phyloP scores from a whole-genome alignment of 2,113 vertebrate species.

The Neoarius graeffei region DNA sequence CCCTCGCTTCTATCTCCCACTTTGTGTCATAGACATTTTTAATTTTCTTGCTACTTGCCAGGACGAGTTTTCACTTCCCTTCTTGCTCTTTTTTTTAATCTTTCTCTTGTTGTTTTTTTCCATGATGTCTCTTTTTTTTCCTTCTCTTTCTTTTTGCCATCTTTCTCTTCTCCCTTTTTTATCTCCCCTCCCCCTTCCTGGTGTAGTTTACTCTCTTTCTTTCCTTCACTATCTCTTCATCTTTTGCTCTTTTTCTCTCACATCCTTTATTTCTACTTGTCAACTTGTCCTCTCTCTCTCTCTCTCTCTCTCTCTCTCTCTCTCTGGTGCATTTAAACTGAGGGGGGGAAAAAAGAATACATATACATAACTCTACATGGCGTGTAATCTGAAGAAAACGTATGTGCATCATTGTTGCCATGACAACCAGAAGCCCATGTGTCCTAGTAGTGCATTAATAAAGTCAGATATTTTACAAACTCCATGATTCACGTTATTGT shows the following conservation, averaged over 20 bases:
- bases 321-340: background rate
- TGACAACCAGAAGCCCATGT: background rate
- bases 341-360: too few relatives aligned
- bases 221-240: background rate
- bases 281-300: background rate
- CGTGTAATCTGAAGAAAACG: background rate
- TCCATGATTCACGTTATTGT: background rate
- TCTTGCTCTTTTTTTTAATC: background rate
- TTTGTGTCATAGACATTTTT: background rate
- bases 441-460: background rate
- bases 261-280: background rate
- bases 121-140: conserved; percentile 2
- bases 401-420: background rate
- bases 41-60: background rate
- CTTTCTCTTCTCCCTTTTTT: background rate
- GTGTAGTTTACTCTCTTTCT: background rate
- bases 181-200: background rate
- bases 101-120: conserved; percentile 75
- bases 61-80: conserved; percentile 9
- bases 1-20: conserved; percentile 56
- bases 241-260: background rate
- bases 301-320: background rate
- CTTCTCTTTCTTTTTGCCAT: background rate
- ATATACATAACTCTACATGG: background rate
- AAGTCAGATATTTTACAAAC: background rate